Conservation (phyloP, 2,113 vertebrate genomes). For the Rhabdomys dilectus region DNA sequence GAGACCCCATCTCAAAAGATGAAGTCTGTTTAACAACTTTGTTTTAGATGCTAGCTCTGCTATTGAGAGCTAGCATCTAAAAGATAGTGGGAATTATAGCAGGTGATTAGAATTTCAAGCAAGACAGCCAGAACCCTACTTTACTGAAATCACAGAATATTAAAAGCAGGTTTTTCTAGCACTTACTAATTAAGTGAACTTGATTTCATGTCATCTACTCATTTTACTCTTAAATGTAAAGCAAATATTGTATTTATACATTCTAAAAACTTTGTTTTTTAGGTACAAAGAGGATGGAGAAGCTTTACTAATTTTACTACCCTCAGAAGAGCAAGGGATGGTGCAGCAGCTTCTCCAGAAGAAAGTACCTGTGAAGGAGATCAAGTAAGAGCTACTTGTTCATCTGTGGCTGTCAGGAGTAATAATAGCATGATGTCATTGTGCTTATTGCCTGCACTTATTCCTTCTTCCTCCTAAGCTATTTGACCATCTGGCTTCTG, state of each 20-base stretch:
- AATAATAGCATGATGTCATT: neutral
- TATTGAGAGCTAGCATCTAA: neutral
- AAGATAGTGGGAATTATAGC: neutral
- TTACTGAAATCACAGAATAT: conserved; percentile 1
- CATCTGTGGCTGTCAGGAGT: neutral
- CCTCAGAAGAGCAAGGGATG: conserved; percentile 96
- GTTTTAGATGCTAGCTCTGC: neutral
- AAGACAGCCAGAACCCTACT: neutral
- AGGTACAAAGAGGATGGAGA: conserved; percentile 98
- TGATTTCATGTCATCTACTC: neutral
- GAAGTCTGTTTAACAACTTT: conserved; percentile 12
- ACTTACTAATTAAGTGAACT: conserved; percentile 50
- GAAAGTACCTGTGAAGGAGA: conserved; percentile 95
- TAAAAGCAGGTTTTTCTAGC: conserved; percentile 27
- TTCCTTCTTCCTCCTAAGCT: neutral
- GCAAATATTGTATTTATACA: conserved; percentile 39
- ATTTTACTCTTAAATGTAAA: conserved; percentile 46
- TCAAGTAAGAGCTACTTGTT: conserved; percentile 90
- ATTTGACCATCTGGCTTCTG: neutral
- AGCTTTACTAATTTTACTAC: conserved; percentile 94
- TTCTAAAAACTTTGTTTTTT: conserved; percentile 1
- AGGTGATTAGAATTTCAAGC: neutral
- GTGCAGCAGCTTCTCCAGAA: conserved; percentile 92
- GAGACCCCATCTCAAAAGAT: neutral
- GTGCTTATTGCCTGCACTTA: neutral